Evolutionary conservation across 2,113 vertebrate species (phyloP).

Genomic region (Aspiorhynchus laticeps): DNA sequence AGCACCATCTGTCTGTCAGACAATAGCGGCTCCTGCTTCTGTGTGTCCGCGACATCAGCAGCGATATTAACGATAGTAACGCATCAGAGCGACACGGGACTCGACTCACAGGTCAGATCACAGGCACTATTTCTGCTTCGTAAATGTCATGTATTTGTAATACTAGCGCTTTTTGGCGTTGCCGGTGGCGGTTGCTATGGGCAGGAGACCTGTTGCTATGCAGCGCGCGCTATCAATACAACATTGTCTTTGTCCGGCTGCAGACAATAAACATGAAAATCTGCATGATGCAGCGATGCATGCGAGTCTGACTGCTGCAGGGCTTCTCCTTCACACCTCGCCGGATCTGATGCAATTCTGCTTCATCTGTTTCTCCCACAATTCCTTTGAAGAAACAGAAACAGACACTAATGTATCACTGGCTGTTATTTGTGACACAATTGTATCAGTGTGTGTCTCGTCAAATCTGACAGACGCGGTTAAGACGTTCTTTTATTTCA

Average conservation of each 20-base stretch:
- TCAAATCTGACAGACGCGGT: neutral
- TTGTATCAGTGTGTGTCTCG: neutral
- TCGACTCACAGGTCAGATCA: neutral
- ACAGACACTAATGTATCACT: too few species aligned
- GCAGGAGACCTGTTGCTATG: slow-evolving; percentile 60
- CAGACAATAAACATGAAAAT: slow-evolving; percentile 2
- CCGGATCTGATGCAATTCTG: too few species aligned
- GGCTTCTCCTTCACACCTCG: too few species aligned
- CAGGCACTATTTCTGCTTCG: neutral
- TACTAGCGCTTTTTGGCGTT: slow-evolving; percentile 3
- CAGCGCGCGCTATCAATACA: slow-evolving; percentile 8
- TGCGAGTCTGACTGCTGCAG: too few species aligned
- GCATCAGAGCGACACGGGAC: neutral
- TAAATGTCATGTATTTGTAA: neutral
- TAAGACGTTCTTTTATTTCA: neutral
- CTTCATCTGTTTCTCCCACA: too few species aligned
- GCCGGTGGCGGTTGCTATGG: slow-evolving; percentile 70
- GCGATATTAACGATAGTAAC: too few species aligned
- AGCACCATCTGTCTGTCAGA: slow-evolving; percentile 56
- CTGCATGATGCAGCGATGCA: neutral
- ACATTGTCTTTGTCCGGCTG: slow-evolving; percentile 26
- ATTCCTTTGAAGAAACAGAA: too few species aligned
- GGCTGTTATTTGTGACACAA: too few species aligned
- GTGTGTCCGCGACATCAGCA: neutral
- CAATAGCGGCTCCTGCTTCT: slow-evolving; percentile 13